These are phyloP conservation scores for Callinectes sapidus DNA, from an alignment of 2,888 invertebrate genomes.

Conservation along the genomic window DNA sequence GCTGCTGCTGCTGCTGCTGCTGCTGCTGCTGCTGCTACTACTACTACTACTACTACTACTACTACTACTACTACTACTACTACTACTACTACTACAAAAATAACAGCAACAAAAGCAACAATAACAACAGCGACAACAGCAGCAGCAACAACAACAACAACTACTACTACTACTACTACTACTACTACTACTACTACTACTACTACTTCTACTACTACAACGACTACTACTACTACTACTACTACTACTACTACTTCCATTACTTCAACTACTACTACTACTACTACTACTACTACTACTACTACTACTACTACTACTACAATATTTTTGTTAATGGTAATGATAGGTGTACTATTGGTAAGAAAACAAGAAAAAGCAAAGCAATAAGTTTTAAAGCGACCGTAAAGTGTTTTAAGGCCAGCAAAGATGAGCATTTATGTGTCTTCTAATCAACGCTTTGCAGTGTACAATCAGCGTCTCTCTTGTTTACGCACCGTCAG, in stretches of 20 bases:
- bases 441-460: neutral
- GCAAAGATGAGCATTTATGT: neutral
- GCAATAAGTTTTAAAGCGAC: neutral
- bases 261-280: neutral
- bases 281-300: neutral
- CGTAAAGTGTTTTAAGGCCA: neutral
- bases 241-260: neutral
- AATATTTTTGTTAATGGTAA: neutral
- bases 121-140: no score
- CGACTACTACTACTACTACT: neutral
- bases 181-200: neutral
- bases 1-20: no score
- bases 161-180: neutral
- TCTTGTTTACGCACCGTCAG: neutral
- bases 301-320: neutral
- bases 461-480: neutral
- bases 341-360: neutral
- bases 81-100: no score
- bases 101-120: no score
- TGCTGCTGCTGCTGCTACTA: no score
- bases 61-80: no score
- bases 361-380: neutral
- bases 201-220: neutral
- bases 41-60: no score
- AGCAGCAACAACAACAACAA: no score